phyloP scores from a whole-genome alignment of 2,797 vertebrate species.

The Propithecus deckenii region DNA sequence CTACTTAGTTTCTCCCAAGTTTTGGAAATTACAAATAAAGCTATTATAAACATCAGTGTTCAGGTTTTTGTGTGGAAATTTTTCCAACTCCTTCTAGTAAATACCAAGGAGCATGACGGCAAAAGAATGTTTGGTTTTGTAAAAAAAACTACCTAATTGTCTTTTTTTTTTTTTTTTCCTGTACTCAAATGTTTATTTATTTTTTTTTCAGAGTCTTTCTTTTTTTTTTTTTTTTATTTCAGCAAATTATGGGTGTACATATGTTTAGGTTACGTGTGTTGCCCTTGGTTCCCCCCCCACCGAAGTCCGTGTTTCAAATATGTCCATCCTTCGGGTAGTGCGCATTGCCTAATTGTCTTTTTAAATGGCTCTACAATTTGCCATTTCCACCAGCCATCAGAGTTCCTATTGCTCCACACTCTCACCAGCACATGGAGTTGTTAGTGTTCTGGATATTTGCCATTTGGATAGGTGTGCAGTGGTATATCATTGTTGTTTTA shows the following conservation, averaged over 20 bases:
- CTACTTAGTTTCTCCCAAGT: background rate
- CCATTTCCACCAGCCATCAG: background rate
- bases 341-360: background rate
- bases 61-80: background rate
- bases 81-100: background rate
- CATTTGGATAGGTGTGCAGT: background rate
- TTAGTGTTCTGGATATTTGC: background rate
- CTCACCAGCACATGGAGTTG: background rate
- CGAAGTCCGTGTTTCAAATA: too few relatives aligned
- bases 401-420: background rate
- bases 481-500: background rate
- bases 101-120: background rate
- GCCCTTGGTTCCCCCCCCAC: too few relatives aligned
- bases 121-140: background rate
- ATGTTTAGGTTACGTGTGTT: too few relatives aligned
- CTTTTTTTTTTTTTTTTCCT: too few relatives aligned
- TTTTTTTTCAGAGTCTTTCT: too few relatives aligned
- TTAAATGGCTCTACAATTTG: background rate
- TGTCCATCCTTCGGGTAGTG: too few relatives aligned
- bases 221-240: too few relatives aligned
- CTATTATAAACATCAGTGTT: background rate
- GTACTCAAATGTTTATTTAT: too few relatives aligned
- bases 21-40: background rate
- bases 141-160: background rate
- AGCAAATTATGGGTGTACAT: too few relatives aligned